phyloP scores from a whole-genome alignment of 2,888 invertebrate species.

The Tromatobia lineatoria region DNA sequence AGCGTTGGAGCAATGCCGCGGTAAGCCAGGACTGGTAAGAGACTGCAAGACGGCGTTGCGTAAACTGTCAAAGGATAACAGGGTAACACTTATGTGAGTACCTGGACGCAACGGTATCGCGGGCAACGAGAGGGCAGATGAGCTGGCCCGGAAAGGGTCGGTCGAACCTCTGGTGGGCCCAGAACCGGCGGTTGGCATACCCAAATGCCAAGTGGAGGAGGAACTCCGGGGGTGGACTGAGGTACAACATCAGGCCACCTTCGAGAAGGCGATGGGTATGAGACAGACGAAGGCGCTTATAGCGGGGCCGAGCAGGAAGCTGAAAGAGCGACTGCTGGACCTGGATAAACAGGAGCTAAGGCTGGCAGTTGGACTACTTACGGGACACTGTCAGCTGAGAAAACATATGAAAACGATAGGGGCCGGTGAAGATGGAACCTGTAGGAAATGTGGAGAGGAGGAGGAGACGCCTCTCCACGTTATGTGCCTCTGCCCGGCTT shows the following conservation, averaged over 20 bases:
- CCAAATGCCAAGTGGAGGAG: too few species aligned
- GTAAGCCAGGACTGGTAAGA: too few species aligned
- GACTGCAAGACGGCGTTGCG: too few species aligned
- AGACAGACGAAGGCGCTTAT: background rate
- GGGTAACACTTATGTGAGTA: too few species aligned
- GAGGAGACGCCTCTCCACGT: slow-evolving; percentile 5
- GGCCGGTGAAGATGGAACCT: background rate
- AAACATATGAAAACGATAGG: slow-evolving; percentile 4
- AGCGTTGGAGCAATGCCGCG: too few species aligned
- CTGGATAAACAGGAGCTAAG: background rate
- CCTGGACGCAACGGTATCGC: too few species aligned
- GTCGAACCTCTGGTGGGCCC: too few species aligned
- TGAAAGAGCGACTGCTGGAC: background rate
- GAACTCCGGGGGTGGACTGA: too few species aligned
- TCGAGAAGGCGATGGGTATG: background rate
- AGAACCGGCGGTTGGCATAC: too few species aligned
- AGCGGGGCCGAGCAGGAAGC: background rate
- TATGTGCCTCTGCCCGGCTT: background rate
- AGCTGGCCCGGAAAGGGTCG: too few species aligned
- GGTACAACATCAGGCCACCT: background rate
- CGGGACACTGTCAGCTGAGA: background rate
- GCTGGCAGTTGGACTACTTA: background rate
- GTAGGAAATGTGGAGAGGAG: slow-evolving; percentile 1
- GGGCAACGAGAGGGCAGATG: too few species aligned
- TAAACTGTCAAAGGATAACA: too few species aligned